Conservation (phyloP, 2,888 invertebrate genomes). For the Marasmarcha lunaedactyla region DNA sequence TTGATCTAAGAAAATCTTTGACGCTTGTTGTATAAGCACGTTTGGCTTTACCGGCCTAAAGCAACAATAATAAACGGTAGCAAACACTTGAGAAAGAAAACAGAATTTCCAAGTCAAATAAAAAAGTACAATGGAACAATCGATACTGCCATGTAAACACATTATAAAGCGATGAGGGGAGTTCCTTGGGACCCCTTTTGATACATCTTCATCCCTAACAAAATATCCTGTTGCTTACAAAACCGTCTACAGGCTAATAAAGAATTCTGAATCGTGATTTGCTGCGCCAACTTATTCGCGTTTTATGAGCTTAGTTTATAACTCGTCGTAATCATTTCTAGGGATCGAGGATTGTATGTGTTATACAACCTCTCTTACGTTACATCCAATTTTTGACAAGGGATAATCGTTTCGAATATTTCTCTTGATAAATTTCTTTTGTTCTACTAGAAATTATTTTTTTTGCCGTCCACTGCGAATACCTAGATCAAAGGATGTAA, state of each 20-base stretch:
- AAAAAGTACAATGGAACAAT: conserved; percentile 60
- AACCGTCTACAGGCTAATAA: conserved; percentile 56
- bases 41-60: too few relatives aligned
- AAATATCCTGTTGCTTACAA: conserved; percentile 58
- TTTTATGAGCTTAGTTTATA: conserved; percentile 1
- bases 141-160: conserved; percentile 69
- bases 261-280: conserved; percentile 54
- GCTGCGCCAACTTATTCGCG: conserved; percentile 27
- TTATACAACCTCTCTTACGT: too few relatives aligned
- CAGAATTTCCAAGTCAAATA: conserved; percentile 66
- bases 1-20: too few relatives aligned
- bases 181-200: conserved; percentile 23
- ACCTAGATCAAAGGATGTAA: too few relatives aligned
- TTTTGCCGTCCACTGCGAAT: too few relatives aligned
- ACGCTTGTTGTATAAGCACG: too few relatives aligned
- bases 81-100: conserved; percentile 29
- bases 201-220: conserved; percentile 49
- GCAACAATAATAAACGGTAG: too few relatives aligned
- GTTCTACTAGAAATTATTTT: too few relatives aligned
- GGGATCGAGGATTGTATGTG: background rate
- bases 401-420: too few relatives aligned
- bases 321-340: background rate
- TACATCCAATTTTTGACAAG: too few relatives aligned
- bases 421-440: too few relatives aligned
- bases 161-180: conserved; percentile 48